Conservation (phyloP, 2,888 invertebrate genomes). For the Nemoura dubitans region DNA sequence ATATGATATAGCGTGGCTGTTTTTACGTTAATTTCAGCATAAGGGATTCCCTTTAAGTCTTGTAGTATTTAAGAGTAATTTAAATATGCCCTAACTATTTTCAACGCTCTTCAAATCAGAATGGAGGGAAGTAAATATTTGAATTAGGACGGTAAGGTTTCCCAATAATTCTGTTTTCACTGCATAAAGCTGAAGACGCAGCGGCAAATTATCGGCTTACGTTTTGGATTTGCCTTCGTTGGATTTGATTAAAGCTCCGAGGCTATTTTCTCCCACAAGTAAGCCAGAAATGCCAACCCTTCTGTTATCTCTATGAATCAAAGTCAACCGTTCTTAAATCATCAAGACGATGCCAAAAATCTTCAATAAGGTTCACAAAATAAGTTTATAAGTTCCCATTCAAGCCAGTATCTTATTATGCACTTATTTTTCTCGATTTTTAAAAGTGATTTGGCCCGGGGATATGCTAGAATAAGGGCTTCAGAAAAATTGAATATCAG, state of each 20-base stretch:
- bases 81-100: not conserved
- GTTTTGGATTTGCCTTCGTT: not conserved
- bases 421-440: not conserved
- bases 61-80: not conserved
- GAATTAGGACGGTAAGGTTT: not conserved
- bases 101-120: not conserved
- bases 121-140: not conserved
- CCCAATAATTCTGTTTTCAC: not conserved
- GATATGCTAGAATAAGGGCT: not conserved
- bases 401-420: not conserved
- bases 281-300: not conserved
- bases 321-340: not conserved
- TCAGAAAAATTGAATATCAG: not conserved
- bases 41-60: not conserved
- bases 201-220: slow-evolving; percentile 3
- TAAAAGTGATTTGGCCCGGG: not conserved
- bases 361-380: not conserved
- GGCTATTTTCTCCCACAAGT: not conserved
- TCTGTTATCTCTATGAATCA: not conserved
- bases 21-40: not conserved
- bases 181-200: not conserved
- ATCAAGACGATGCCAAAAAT: not conserved
- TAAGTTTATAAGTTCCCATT: not conserved
- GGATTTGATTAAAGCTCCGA: not conserved
- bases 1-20: not conserved